Evolutionary conservation across 2,888 invertebrate species (phyloP).

Genomic region (Oxyscelio sp.): DNA sequence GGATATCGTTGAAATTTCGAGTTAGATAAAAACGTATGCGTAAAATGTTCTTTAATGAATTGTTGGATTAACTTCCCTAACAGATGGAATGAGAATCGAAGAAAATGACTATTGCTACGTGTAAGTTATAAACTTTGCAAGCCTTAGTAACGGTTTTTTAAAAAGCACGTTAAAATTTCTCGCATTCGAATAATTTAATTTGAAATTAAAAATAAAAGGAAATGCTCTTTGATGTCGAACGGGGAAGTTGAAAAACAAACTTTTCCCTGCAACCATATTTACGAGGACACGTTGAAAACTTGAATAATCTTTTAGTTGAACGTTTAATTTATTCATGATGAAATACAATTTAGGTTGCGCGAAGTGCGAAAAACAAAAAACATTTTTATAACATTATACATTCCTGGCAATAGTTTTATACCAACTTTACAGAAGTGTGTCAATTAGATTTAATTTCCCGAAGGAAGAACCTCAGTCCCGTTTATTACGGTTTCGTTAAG

Average conservation of each 20-base stretch:
- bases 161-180: background rate
- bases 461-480: conserved; percentile 34
- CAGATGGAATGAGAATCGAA: too few relatives aligned
- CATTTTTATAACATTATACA: conserved; percentile 25
- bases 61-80: too few relatives aligned
- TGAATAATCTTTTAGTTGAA: conserved; percentile 50
- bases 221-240: conserved; percentile 24
- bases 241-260: conserved; percentile 33
- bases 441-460: conserved; percentile 48
- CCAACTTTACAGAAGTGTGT: conserved; percentile 56
- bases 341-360: conserved; percentile 48
- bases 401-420: conserved; percentile 19
- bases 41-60: too few relatives aligned
- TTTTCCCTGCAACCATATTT: conserved; percentile 31
- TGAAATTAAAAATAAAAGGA: conserved; percentile 27
- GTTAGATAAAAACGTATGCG: too few relatives aligned
- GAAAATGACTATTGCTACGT: too few relatives aligned
- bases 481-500: conserved; percentile 45
- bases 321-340: conserved; percentile 41
- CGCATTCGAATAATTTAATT: too few relatives aligned
- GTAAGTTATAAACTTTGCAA: too few relatives aligned
- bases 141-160: too few relatives aligned
- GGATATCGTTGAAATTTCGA: too few relatives aligned
- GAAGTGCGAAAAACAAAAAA: conserved; percentile 26
- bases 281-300: conserved; percentile 41